Conservation (phyloP, 2,797 vertebrate species). For the Megaceryle alcyon region DNA sequence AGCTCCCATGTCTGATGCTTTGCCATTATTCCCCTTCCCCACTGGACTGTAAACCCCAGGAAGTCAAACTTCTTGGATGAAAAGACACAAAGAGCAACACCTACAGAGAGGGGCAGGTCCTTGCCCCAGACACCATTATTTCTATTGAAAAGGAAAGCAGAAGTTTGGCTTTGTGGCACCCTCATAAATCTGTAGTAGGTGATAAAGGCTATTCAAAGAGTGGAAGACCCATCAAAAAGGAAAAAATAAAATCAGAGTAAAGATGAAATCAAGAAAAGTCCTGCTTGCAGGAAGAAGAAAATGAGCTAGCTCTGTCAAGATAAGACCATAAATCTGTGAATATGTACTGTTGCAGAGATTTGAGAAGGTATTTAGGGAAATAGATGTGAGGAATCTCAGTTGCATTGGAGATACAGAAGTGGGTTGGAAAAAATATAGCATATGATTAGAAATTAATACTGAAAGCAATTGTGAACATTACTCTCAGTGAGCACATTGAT, state of each 20-base stretch:
- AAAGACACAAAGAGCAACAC: neutral
- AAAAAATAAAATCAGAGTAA: neutral
- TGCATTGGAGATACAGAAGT: neutral
- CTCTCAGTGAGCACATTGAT: neutral
- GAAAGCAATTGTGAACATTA: neutral
- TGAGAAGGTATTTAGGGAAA: neutral
- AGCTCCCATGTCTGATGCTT: neutral
- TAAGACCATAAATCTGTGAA: neutral
- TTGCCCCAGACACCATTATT: neutral
- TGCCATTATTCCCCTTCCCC: neutral
- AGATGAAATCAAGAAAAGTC: neutral
- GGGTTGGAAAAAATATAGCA: neutral
- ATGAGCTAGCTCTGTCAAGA: neutral
- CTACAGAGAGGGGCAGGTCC: neutral
- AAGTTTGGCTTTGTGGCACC: neutral
- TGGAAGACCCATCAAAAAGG: neutral
- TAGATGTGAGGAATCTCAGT: neutral
- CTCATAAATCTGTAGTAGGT: neutral
- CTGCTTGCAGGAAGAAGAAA: neutral
- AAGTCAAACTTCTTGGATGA: neutral
- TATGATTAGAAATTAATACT: neutral
- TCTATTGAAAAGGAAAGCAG: neutral
- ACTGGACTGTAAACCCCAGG: neutral
- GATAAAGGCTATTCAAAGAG: neutral
- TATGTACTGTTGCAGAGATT: neutral